Evolutionary conservation across 2,888 invertebrate species (phyloP).

Genomic region (Meiosimyza platycephala): DNA sequence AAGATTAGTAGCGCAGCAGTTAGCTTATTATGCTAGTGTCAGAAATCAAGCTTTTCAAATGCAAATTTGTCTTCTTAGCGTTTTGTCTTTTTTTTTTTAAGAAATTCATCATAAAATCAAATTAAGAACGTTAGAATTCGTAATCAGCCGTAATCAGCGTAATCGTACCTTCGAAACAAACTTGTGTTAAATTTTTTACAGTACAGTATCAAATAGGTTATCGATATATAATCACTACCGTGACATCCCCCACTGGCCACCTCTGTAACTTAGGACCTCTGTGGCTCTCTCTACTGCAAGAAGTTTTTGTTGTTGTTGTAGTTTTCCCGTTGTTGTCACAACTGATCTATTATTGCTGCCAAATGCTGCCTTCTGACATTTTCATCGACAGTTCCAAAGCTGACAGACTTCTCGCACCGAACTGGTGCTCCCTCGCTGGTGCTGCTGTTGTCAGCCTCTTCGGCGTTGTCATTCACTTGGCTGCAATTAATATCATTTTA

Average conservation of each 20-base stretch:
- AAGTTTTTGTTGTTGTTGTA: neutral
- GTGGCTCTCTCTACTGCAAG: neutral
- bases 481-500: slow-evolving; percentile 62
- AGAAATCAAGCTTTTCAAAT: too few species aligned
- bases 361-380: slow-evolving; percentile 51
- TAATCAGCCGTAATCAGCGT: too few species aligned
- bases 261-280: slow-evolving; percentile 3
- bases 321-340: neutral
- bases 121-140: too few species aligned
- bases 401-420: neutral
- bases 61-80: too few species aligned
- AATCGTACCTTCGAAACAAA: too few species aligned
- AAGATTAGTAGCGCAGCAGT: too few species aligned
- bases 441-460: slow-evolving; percentile 10
- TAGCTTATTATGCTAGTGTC: too few species aligned
- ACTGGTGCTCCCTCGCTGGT: neutral
- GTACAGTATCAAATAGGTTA: too few species aligned
- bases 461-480: slow-evolving; percentile 49
- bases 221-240: too few species aligned
- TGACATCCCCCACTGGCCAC: neutral
- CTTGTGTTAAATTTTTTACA: too few species aligned
- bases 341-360: slow-evolving; percentile 23
- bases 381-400: slow-evolving; percentile 48
- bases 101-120: too few species aligned
- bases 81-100: too few species aligned